These are phyloP conservation scores for Sphinx pinastri DNA, from an alignment of 2,888 invertebrate species.

Conservation along the genomic window DNA sequence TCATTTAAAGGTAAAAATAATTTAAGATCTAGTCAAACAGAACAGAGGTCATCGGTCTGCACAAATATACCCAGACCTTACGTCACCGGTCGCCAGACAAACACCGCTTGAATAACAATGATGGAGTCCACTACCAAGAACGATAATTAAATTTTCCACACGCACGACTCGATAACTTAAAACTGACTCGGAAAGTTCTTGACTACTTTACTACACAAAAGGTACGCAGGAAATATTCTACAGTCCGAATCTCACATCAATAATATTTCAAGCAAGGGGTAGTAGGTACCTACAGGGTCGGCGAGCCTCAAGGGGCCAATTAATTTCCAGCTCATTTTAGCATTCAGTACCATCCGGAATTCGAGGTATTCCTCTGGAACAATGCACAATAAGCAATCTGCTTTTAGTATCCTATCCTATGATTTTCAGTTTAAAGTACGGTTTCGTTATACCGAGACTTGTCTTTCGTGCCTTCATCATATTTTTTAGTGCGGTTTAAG, in stretches of 20 bases:
- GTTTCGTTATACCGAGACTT: constrained; percentile 6
- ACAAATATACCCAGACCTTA: constrained; percentile 63
- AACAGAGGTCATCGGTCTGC: constrained; percentile 72
- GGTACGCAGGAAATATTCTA: constrained; percentile 44
- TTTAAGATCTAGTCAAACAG: constrained; percentile 39
- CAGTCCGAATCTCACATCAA: constrained; percentile 40
- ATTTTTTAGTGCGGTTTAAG: constrained; percentile 53
- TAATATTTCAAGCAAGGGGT: constrained; percentile 49
- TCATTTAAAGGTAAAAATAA: constrained; percentile 23
- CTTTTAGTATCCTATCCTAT: constrained; percentile 26
- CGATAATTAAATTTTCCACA: constrained; percentile 80
- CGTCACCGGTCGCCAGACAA: constrained; percentile 73
- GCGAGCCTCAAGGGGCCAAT: constrained; percentile 62
- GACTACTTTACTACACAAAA: constrained; percentile 45
- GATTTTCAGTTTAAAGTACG: constrained; percentile 19
- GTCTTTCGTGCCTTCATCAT: constrained; percentile 28
- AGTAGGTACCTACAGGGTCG: constrained; percentile 46
- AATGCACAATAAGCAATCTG: constrained; percentile 24
- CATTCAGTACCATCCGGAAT: constrained; percentile 52
- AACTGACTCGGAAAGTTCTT: constrained; percentile 58
- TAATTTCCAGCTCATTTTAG: constrained; percentile 58
- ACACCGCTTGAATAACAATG: constrained; percentile 78
- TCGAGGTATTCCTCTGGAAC: constrained; percentile 21
- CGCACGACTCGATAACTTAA: constrained; percentile 53
- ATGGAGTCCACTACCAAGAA: constrained; percentile 62